phyloP scores from a whole-genome alignment of 30 jellyfish, hydroid and myxozoan species.

The Chrysaora quinquecirrha region DNA sequence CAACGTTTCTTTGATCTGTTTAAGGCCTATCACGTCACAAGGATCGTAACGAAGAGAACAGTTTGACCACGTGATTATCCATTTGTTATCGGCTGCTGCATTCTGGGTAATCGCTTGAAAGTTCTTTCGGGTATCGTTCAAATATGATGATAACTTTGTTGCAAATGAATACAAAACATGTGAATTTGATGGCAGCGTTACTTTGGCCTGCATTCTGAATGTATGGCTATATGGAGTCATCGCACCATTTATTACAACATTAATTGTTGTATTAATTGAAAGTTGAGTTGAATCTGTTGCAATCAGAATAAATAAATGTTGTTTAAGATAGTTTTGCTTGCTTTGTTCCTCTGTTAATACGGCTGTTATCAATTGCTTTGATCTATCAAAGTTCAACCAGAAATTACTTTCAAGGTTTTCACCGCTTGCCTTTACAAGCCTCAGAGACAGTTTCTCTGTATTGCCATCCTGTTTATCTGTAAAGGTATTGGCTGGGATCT shows the following conservation, averaged over 20 bases:
- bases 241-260: constrained; percentile 42
- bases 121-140: constrained; percentile 40
- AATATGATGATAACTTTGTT: constrained; percentile 30
- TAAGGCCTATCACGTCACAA: constrained; percentile 59
- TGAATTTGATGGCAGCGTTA: constrained; percentile 2
- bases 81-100: constrained; percentile 42
- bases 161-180: constrained; percentile 49
- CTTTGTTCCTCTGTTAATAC: constrained; percentile 28
- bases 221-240: constrained; percentile 47
- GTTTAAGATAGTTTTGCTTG: constrained; percentile 10
- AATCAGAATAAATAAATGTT: constrained; percentile 42
- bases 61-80: constrained; percentile 69
- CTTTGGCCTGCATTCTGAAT: constrained; percentile 34
- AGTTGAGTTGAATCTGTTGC: constrained; percentile 71
- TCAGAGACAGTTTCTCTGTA: constrained; percentile 54
- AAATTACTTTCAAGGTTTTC: background rate
- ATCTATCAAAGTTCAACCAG: constrained; percentile 73
- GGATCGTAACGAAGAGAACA: constrained; percentile 76
- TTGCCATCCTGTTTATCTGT: constrained; percentile 87
- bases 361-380: constrained; percentile 64
- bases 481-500: constrained; percentile 72
- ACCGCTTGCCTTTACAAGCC: background rate
- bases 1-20: constrained; percentile 21
- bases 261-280: constrained; percentile 51
- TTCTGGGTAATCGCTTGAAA: constrained; percentile 49